Evolutionary conservation across 1,140 invertebrate genomes (phyloP), one percentile per base, ranked within the genome.

Genomic region (Lordiphosa clarofinis): DNA sequence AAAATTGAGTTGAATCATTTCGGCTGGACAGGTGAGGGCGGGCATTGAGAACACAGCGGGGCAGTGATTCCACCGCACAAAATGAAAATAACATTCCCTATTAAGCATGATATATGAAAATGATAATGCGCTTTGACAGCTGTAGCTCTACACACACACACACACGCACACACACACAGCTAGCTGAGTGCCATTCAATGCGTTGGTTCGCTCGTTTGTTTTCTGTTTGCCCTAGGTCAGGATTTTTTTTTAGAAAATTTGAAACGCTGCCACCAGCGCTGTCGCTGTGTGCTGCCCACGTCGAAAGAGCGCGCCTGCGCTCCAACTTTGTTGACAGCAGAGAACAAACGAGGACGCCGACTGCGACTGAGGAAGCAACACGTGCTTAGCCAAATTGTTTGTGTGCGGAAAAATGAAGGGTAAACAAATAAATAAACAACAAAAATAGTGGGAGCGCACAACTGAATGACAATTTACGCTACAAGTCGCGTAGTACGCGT

Each of bases 61-160:
- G 31, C 39, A 28, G 24, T 57, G 42, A 44, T 47, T 33, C 42
- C 6, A 35, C 15, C 31, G 48, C 52, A 63, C 38, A 58, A 58
- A 64, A 58, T 67, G 38, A 54, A 57, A 50, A 56, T 56, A 60
- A 56, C 48, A 62, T 62, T 56, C 56, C 59, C 43, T 49, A 72
- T 76, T 72, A 54, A 60, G 55, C 55, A 72, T 76, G 73, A 76
- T 68, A 78, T 76, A 76, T 76, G 73, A 72, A 76, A 76, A 76
- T 78, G 63, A 60, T 76, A 76, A 76, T 76, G 53, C 62, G 67
- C 67, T 72, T 78, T 76, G 73, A 76, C 73, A 76, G 67, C 57
- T 65, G 40, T 50, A 61, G 43, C 35, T 44, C 48, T 72, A 39
- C 15, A 42, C 53, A 61, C 42, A 21, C 39, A 48, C 54, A 58